A percentile compares a stretch with the other conserved stretches of the same genome.
These are phyloP conservation scores for Tachuris rubrigastra DNA, from an alignment of 2,113 vertebrate species.

Conservation along the genomic window DNA sequence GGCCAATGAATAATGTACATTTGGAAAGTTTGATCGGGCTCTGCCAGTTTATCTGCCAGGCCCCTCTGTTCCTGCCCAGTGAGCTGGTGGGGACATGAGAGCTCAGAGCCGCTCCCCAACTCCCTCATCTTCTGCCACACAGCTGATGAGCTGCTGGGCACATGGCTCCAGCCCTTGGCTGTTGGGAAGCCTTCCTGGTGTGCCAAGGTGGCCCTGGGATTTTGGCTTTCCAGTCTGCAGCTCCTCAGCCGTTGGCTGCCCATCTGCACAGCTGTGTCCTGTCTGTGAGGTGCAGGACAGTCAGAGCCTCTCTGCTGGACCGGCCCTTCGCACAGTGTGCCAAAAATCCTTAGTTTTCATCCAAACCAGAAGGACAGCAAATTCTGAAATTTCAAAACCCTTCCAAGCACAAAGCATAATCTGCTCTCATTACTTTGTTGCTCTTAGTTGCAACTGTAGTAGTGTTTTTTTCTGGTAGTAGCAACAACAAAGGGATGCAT, in stretches of 20 bases:
- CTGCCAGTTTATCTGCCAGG: background rate
- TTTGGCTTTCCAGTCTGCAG: background rate
- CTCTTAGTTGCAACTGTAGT: background rate
- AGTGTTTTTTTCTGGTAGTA: background rate
- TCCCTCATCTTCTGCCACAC: background rate
- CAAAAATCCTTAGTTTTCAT: background rate
- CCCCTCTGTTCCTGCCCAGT: background rate
- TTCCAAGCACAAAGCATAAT: background rate
- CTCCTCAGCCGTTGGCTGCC: background rate
- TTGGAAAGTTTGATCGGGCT: background rate
- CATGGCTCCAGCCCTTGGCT: background rate
- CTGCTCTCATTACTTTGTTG: background rate
- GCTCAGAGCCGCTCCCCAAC: background rate
- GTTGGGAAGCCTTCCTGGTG: background rate
- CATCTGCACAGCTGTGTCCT: background rate
- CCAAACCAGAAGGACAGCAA: background rate
- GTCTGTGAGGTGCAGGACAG: rapidly evolving
- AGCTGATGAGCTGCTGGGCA: background rate
- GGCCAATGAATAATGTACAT: background rate
- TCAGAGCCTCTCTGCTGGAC: background rate
- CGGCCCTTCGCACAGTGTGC: background rate
- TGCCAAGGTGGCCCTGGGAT: background rate
- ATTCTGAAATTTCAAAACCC: background rate
- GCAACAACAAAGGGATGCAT: background rate
- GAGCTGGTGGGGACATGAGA: background rate